Base-by-base conservation (phyloP, 92 coral and sea anemone genomes). In the Desmophyllum pertusum region DNA sequence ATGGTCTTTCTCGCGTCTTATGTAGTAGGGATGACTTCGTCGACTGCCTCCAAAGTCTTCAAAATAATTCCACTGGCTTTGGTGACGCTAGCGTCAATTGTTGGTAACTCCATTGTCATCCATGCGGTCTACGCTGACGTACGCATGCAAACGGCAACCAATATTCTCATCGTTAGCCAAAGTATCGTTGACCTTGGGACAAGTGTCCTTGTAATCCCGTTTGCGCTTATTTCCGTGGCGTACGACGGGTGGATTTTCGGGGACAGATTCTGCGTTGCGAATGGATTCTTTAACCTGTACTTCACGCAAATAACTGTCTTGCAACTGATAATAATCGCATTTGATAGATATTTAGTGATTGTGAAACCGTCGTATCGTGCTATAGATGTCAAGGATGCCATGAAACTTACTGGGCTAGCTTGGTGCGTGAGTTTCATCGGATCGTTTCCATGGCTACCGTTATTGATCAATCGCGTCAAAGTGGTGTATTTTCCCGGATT, bases 331-430 rank as follows among this genome's bases (percentile, higher is more conserved):
- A 70, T 88, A 15, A 83, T 94, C 40, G 88, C 95, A 14, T 83
- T 88, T 36, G 95, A 94, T 79, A 75, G 98, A 48, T 94, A 89
- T 70, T 65, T 90, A 59, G 95, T 92, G 40, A 93, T 94, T 31
- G 92, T 76, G 10, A 89, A 76, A 75, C 63, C 83, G 19, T 62
- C 85, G 5, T 77, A 73, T 21, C 86, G 77, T 10, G 61, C 66
- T 17, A 71, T 82, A 13, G 73, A 75, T 5, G 37, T 31, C n/a
- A 43, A 37, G 23, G 67, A 80, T n/a, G 94, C 95, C 61, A 39
- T 80, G 36, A 78, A 52, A 65, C 75, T 76, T 10, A 70, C 88
- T 13, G 55, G 61, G 5, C 59, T 59, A 1, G 75, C 87, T 13
- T 94, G 98, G 98, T 33, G 84, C 1, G 62, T 76, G 10, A 80